Evolutionary conservation across 2,888 invertebrate genomes (phyloP).

Genomic region (Sympetrum striolatum): DNA sequence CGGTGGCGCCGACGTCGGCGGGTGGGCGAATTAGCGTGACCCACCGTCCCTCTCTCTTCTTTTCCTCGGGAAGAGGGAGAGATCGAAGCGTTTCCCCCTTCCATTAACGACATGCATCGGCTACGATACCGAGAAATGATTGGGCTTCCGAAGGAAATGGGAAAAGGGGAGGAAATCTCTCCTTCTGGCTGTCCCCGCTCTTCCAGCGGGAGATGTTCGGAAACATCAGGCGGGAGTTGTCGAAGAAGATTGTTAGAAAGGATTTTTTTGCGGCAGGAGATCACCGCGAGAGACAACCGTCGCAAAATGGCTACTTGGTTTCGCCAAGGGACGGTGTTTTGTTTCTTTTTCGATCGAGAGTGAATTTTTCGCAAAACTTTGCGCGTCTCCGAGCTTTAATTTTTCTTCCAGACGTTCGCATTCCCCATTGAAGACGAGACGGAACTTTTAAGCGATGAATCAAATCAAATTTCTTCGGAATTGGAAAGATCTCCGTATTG

Average conservation of each 20-base stretch:
- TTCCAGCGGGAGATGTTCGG: not conserved
- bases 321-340: not conserved
- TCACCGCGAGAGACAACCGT: not conserved
- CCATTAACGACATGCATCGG: not conserved
- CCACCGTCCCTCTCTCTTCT: not conserved
- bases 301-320: not conserved
- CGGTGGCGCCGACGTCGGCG: constrained; percentile 14
- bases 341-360: not conserved
- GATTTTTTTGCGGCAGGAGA: not conserved
- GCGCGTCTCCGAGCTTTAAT: too few relatives aligned
- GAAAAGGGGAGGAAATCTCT: not conserved
- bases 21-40: not conserved
- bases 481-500: too few relatives aligned
- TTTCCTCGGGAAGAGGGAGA: not conserved
- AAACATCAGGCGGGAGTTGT: not conserved
- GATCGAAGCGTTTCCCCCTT: not conserved
- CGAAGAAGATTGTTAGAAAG: not conserved
- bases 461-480: too few relatives aligned
- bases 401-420: too few relatives aligned
- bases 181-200: not conserved
- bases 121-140: not conserved
- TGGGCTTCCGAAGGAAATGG: not conserved
- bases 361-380: not conserved
- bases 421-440: too few relatives aligned
- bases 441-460: too few relatives aligned